Evolutionary conservation across 2,888 invertebrate genomes (phyloP).

Genomic region (Sisyra nigra): DNA sequence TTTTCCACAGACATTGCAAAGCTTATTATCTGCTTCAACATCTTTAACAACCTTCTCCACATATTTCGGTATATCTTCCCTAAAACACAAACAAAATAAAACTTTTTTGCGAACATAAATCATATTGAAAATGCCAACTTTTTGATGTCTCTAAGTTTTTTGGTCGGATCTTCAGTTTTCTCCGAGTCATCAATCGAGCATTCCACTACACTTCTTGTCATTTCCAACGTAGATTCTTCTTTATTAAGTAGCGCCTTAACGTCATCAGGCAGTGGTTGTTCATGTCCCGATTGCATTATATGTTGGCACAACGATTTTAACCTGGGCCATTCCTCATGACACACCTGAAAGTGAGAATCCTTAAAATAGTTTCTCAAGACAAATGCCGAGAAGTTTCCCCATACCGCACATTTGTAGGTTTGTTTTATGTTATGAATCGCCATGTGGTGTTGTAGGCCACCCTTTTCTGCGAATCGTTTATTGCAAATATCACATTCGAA

Average conservation of each 20-base stretch:
- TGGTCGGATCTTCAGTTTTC: too few species aligned
- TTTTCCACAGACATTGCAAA: slow-evolving; percentile 21
- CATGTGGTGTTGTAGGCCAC: slow-evolving; percentile 13
- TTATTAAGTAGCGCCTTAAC: too few species aligned
- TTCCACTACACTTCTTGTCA: too few species aligned
- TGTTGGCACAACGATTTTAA: slow-evolving; percentile 9
- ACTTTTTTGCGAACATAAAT: too few species aligned
- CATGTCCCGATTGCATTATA: slow-evolving; percentile 10
- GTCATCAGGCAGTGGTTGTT: background rate
- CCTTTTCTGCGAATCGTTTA: slow-evolving; percentile 13
- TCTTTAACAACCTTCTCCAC: slow-evolving; percentile 8
- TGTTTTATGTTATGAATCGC: slow-evolving; percentile 11
- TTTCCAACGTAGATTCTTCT: too few species aligned
- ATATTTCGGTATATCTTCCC: slow-evolving; percentile 2
- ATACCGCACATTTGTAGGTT: slow-evolving; percentile 8
- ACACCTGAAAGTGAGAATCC: slow-evolving; percentile 8
- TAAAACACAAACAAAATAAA: too few species aligned
- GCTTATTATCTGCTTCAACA: slow-evolving; percentile 8
- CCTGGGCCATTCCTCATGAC: slow-evolving; percentile 9
- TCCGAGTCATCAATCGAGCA: too few species aligned
- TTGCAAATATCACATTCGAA: slow-evolving; percentile 15
- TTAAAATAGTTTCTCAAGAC: background rate
- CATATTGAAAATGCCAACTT: too few species aligned
- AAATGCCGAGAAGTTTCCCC: too few species aligned
- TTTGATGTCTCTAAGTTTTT: too few species aligned